Conservation (phyloP, 2,888 invertebrate species). For the Resseliella maxima region DNA sequence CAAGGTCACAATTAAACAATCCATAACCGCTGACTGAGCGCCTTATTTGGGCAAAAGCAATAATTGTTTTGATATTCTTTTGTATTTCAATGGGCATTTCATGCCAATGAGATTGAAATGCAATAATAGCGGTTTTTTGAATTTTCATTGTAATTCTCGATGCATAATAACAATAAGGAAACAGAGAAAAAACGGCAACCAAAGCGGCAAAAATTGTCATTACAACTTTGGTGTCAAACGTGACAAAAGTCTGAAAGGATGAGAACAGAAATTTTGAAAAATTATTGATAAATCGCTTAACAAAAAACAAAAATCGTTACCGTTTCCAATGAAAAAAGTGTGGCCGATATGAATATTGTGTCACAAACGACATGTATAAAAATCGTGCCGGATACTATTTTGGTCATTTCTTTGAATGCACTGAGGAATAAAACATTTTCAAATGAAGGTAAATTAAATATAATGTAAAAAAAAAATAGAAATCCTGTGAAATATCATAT, state of each 20-base stretch:
- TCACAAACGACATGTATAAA: not conserved
- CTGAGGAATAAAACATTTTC: not conserved
- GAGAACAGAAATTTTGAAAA: not conserved
- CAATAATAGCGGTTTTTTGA: not conserved
- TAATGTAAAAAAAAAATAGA: not conserved
- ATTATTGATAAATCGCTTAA: no score
- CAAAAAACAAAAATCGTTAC: no score
- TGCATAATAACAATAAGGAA: not conserved
- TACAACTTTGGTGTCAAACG: not conserved
- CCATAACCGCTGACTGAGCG: not conserved
- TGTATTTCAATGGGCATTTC: not conserved
- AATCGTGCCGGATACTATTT: not conserved
- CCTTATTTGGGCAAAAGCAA: not conserved
- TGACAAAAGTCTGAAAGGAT: not conserved
- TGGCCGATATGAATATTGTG: not conserved
- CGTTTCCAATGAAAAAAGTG: not conserved
- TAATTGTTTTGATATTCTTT: not conserved
- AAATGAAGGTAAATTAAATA: no score
- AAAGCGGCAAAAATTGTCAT: not conserved
- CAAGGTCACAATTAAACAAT: not conserved
- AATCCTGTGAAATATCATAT: not conserved
- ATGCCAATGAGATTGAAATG: not conserved
- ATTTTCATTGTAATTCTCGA: not conserved
- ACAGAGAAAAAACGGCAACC: not conserved
- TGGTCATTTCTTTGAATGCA: not conserved